Percentiles rank a stretch among this genome's conserved stretches.
phyloP scores from a whole-genome alignment of 1,140 invertebrate genomes.

The Aphis craccivora region DNA sequence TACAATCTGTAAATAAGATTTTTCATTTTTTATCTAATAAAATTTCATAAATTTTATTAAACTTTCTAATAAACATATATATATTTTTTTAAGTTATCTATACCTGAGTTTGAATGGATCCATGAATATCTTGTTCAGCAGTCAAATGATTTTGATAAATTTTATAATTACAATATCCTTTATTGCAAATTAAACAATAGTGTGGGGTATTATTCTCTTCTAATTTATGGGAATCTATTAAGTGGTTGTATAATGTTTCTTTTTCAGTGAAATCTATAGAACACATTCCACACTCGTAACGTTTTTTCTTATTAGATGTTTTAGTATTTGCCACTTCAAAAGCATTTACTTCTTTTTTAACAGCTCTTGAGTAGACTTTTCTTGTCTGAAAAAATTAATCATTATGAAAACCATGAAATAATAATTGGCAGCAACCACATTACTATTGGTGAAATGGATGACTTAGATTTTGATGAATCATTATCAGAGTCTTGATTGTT shows the following conservation, averaged over 20 bases:
- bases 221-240: conserved; percentile 8
- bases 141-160: conserved; percentile 34
- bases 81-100: background rate
- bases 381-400: conserved; percentile 4
- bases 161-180: conserved; percentile 40
- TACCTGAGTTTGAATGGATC: conserved; percentile 6
- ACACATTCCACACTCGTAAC: conserved; percentile 32
- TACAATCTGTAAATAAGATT: background rate
- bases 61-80: background rate
- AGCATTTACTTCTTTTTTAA: background rate
- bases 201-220: conserved; percentile 43
- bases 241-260: conserved; percentile 24
- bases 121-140: conserved; percentile 11
- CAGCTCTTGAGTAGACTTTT: background rate
- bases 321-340: background rate
- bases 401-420: background rate
- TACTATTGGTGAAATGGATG: conserved; percentile 21
- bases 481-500: conserved; percentile 31
- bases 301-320: conserved; percentile 8
- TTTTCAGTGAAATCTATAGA: conserved; percentile 16
- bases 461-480: conserved; percentile 33
- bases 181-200: conserved; percentile 44
- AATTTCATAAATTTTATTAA: background rate
- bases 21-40: background rate
- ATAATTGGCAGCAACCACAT: background rate